Evolutionary conservation across 2,113 vertebrate species (phyloP), one percentile per base, ranked within the genome.

Genomic region (Catharus bicknelli): DNA sequence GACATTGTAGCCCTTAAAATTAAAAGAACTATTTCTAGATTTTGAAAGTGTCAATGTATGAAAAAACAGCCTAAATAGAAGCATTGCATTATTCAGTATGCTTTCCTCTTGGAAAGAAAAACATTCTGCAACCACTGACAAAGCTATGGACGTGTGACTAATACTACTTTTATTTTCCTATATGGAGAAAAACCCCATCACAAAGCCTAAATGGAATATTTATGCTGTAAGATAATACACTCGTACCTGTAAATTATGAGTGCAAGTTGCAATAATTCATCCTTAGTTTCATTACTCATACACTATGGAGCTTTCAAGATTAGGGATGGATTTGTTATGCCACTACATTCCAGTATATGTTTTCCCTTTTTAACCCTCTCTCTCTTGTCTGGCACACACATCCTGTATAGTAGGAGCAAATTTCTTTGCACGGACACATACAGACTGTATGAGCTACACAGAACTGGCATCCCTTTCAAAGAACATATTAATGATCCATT

Each of bases 201-300:
- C 87, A 96, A 91, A 86, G 87, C 92, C 75, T 88, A 93, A 94
- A 90, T 90, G 92, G 93, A 95, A 92, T 96, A 96, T 96, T 96
- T 95, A 96, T 92, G 82, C 93, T 77, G 89, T 90, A 95, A 96
- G 96, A 96, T 96, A 97, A 96, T 93, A 95, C 90, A 63, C 76
- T 63, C 54, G 10, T 95, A 96, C 93, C 94, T 91, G 94, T 93
- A 96, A 96, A 95, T 95, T 91, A 97, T 92, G 92, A 92, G 92
- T 76, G 76, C 43, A 68, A 88, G 73, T 93, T 25, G 83, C 82
- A 96, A 95, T 96, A 90, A 92, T 86, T 96, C 93, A 95, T 84
- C 88, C 91, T 90, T 51, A 74, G 88, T 85, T 95, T 92, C 94
- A 96, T 96, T 97, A 91, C 93, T 96, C 92, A 95, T 78, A 79